Base-by-base conservation (phyloP, 2,888 invertebrate genomes). In the Drosophila austrosaltans region DNA sequence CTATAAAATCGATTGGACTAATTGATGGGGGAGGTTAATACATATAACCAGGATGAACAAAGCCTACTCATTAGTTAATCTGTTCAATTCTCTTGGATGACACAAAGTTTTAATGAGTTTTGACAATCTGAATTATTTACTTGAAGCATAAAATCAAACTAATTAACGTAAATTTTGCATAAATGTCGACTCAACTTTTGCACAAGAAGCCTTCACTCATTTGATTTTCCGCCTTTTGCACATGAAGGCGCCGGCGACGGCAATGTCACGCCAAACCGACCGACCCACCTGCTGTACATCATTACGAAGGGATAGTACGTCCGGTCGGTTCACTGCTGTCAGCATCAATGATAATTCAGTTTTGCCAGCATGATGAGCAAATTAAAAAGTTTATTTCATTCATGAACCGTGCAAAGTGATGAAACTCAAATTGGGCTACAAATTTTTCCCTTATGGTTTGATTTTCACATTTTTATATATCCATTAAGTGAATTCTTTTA, bases 121-220 rank as follows among this genome's bases (percentile, higher is more conserved):
- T 70, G 77, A 66, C 71, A 57, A 69, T 69, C 64, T 66, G 54
- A 63, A 73, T 66, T 64, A 69, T 76, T 39, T 40, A 66, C 77
- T 76, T 76, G 65, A 53, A 63, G 72, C 72, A 72, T 76, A 62
- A 72, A 84, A 77, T 75, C 72, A 65, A 82, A 79, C 82, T 82
- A 82, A 82, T 82, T 79, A 84, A 68, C 72, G 63, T 59, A 57
- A 76, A 72, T 63, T 72, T 72, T 32, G 58, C 77, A 65, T 72
- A 76, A 76, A 72, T 58, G 67, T 64, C 58, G 72, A 12, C 48
- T 44, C 54, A 71, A 66, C 58, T 71, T 73, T 36, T 54, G 32
- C 59, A 60, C 63, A 48, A 56, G 63, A 71, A 61, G 40, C 53
- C 44, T 30, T 60, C 65, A 56, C 61, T 59, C 65, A 71, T 76